Base-by-base conservation (phyloP, 1,140 invertebrate species). In the Ganaspis sp. region DNA sequence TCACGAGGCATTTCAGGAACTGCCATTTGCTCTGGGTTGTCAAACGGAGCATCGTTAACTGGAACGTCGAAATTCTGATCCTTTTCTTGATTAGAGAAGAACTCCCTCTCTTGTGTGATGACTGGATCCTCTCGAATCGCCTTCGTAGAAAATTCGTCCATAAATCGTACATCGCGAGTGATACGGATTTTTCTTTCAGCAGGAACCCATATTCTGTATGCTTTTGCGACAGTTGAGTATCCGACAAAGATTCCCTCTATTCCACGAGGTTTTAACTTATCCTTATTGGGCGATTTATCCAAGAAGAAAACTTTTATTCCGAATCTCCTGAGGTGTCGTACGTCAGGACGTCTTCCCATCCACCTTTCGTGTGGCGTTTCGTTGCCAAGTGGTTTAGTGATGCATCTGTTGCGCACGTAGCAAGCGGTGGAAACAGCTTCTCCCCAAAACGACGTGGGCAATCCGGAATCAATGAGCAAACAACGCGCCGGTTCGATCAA, bases 381-480 rank as follows among this genome's bases (percentile, higher is more conserved):
- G 71, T 12, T 9, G 70, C 69, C 4, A 74, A 76, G 15, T 78
- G 45, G 45, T 85, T 85, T 49, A 64, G 38, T 5, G 88, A 91
- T 49, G 81, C 77, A 0, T 90, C 78, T 9, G 91, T 53, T 53
- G n/a, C 49, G n/a, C 5, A 53, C 19, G 17, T 53, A 53, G 49
- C n/a, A 53, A 4, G n/a, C 17, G 0, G 49, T 19, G 49, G 17
- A 8, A 21, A 53, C 49, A 19, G 49, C 49, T 17, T 53, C 49
- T 90, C 83, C 88, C 91, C 90, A 93, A 58, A 90, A 86, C 0
- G 26, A 23, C 5, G 15, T 0, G 0, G 80, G 73, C 2, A 82
- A 11, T 12, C 69, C 54, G 9, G 81, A 78, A 29, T 85, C 45
- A 11, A 64, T 45, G 1, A 85, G 64, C 38, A 84, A 76, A 15